Conservation (phyloP, 2,113 vertebrate species). For the Artemisiospiza belli region DNA sequence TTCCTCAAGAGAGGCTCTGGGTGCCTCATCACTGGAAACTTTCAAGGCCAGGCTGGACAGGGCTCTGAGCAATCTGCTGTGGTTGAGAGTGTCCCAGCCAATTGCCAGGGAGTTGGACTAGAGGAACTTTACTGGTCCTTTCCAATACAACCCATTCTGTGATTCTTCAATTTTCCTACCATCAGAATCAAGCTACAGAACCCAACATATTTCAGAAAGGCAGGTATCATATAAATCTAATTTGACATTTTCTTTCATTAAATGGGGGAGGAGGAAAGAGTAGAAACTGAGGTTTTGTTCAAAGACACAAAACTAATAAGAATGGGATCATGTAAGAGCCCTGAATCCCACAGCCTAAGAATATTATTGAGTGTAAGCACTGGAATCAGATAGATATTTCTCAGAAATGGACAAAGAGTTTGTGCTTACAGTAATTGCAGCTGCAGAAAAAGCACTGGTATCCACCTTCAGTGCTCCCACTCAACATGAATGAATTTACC, state of each 20-base stretch:
- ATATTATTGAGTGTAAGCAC: neutral
- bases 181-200: neutral
- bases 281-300: neutral
- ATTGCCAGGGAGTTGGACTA: rapidly evolving
- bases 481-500: neutral
- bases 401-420: rapidly evolving
- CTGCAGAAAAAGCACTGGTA: neutral
- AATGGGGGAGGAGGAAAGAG: neutral
- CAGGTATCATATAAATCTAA: neutral
- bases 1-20: neutral
- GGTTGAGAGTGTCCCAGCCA: neutral
- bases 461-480: neutral
- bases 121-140: rapidly evolving
- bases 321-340: neutral
- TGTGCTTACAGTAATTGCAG: neutral
- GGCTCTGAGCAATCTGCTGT: neutral
- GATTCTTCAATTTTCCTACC: neutral
- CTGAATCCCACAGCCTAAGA: neutral
- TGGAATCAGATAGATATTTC: neutral
- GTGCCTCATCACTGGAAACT: neutral
- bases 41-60: neutral
- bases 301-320: neutral
- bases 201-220: neutral
- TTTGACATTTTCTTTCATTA: neutral
- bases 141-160: neutral